These are phyloP conservation scores for Nomada fabriciana DNA, from an alignment of 2,888 invertebrate species.

Conservation along the genomic window DNA sequence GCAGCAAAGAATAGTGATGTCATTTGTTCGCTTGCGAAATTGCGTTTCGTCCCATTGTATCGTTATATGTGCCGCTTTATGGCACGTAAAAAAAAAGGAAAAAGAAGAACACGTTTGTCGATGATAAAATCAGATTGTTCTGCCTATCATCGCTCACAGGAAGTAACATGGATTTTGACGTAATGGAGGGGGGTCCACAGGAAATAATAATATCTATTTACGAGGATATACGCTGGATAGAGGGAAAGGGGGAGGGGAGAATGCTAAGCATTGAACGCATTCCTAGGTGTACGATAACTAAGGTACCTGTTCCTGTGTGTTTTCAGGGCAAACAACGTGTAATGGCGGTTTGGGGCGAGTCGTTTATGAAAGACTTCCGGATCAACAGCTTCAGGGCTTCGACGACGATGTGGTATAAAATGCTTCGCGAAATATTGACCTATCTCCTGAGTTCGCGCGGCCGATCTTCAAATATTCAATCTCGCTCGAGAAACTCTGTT, in stretches of 20 bases:
- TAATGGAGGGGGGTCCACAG: conserved; percentile 11
- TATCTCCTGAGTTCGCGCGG: neutral
- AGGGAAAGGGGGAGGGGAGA: neutral
- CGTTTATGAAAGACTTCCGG: conserved; percentile 94
- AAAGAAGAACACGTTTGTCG: conserved; percentile 11
- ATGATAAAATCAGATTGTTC: conserved; percentile 63
- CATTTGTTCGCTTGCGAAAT: conserved; percentile 67
- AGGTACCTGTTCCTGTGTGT: conserved; percentile 19
- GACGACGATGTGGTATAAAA: conserved; percentile 92
- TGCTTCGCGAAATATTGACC: conserved; percentile 16
- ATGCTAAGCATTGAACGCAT: conserved; percentile 13
- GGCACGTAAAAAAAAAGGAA: conserved; percentile 40
- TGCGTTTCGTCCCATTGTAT: conserved; percentile 60
- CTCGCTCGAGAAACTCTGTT: neutral
- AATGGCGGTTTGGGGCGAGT: conserved; percentile 95
- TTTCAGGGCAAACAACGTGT: conserved; percentile 94
- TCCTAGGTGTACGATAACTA: conserved; percentile 44
- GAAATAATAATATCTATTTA: conserved; percentile 59
- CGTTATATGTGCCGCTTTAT: conserved; percentile 60
- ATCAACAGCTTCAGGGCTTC: conserved; percentile 95
- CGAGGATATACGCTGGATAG: neutral
- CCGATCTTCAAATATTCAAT: conserved; percentile 3
- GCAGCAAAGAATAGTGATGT: conserved; percentile 52
- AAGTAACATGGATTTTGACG: conserved; percentile 59
- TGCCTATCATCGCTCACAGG: conserved; percentile 42